These are phyloP conservation scores for Schizotus pectinicornis DNA, from an alignment of 2,888 invertebrate species.

Conservation along the genomic window DNA sequence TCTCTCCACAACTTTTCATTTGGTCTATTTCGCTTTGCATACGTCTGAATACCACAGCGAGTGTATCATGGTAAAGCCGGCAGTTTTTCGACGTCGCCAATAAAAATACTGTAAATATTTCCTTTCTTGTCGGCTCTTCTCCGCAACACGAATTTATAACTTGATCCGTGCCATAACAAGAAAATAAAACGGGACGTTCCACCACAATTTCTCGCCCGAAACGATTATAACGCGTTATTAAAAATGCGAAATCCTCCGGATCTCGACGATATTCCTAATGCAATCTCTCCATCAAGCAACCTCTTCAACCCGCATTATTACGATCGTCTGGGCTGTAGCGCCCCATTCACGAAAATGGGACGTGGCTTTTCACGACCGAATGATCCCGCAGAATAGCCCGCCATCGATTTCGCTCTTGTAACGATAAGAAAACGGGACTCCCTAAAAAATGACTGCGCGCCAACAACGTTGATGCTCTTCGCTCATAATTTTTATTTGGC, in stretches of 20 bases:
- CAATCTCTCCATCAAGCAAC: background rate
- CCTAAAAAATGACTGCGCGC: too few species aligned
- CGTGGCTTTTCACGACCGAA: slow-evolving; percentile 29
- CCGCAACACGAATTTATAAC: slow-evolving; percentile 9
- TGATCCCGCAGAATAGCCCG: slow-evolving; percentile 35
- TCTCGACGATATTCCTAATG: background rate
- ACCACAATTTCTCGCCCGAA: background rate
- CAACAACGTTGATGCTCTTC: too few species aligned
- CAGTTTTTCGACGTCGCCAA: slow-evolving; percentile 1
- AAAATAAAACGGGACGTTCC: too few species aligned
- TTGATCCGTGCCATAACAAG: slow-evolving; percentile 1
- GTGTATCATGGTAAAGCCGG: slow-evolving; percentile 8
- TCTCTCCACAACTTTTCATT: slow-evolving; percentile 24
- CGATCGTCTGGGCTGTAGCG: slow-evolving; percentile 19
- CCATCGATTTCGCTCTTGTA: slow-evolving; percentile 35
- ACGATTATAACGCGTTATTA: background rate
- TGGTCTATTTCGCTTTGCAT: slow-evolving; percentile 24
- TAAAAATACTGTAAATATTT: slow-evolving; percentile 1
- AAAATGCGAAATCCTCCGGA: background rate
- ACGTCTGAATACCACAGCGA: slow-evolving; percentile 24
- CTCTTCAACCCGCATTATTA: slow-evolving; percentile 3
- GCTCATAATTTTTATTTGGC: too few species aligned
- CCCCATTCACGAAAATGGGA: slow-evolving; percentile 30
- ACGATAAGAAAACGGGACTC: slow-evolving; percentile 32
- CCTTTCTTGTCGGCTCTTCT: too few species aligned